These are phyloP conservation scores for Escarpia spicata DNA, from an alignment of 2,888 invertebrate genomes.

Conservation along the genomic window DNA sequence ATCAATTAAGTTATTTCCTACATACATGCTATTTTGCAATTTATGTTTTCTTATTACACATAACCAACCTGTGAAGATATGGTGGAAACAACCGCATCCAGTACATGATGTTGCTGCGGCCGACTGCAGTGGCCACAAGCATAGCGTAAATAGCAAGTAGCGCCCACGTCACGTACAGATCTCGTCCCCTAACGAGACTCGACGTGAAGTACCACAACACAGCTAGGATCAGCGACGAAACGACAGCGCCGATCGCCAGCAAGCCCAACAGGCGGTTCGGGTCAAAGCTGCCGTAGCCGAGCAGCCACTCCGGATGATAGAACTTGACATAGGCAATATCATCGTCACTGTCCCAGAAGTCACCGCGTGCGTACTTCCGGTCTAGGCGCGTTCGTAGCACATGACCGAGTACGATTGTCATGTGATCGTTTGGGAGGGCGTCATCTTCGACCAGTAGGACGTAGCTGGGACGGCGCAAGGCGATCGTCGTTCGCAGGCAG, in stretches of 20 bases:
- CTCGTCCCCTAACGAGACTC: neutral
- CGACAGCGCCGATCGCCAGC: neutral
- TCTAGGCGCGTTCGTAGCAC: conserved; percentile 25
- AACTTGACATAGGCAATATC: conserved; percentile 52
- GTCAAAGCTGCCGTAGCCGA: conserved; percentile 53
- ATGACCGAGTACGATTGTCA: conserved; percentile 46
- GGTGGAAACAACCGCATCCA: conserved; percentile 45
- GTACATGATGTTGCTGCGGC: conserved; percentile 50
- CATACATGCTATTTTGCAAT: too few species aligned
- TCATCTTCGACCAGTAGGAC: conserved; percentile 60
- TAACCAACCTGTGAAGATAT: neutral
- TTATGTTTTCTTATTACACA: too few species aligned
- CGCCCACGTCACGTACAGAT: neutral
- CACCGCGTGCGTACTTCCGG: conserved; percentile 24
- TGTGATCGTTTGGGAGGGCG: conserved; percentile 51
- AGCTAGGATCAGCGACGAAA: neutral
- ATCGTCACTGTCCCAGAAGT: neutral
- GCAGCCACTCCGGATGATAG: conserved; percentile 57
- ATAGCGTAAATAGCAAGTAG: neutral
- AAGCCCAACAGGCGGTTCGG: neutral
- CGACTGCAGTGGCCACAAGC: conserved; percentile 39
- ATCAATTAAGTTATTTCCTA: neutral
- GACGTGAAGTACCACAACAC: neutral
- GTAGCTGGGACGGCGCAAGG: conserved; percentile 45
- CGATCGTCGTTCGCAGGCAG: conserved; percentile 50